These are phyloP conservation scores for Mesaphorura yosii DNA, from an alignment of 1,140 invertebrate genomes.

Conservation along the genomic window DNA sequence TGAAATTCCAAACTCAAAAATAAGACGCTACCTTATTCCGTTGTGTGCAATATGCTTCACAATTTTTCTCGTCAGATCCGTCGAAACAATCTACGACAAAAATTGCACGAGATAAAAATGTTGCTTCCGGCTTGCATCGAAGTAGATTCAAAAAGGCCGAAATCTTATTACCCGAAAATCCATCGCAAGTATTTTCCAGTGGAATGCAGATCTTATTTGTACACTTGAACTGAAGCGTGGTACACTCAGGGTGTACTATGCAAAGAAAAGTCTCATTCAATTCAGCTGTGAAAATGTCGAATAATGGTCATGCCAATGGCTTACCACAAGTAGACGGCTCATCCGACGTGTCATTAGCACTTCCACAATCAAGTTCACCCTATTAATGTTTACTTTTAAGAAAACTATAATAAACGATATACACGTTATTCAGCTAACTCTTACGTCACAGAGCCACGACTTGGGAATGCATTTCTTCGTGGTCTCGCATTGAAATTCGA, in stretches of 20 bases:
- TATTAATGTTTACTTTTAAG: background rate
- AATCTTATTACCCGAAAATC: too few relatives aligned
- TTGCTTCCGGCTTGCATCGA: too few relatives aligned
- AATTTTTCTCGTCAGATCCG: conserved; percentile 36
- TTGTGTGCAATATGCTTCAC: conserved; percentile 18
- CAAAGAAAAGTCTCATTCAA: background rate
- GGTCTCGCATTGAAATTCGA: conserved; percentile 36
- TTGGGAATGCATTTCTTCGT: conserved; percentile 36
- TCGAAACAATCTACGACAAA: conserved; percentile 42
- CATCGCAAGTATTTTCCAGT: conserved; percentile 44
- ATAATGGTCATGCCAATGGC: background rate
- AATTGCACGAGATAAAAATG: too few relatives aligned
- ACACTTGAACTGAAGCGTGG: conserved; percentile 36
- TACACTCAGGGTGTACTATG: conserved; percentile 34
- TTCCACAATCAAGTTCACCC: conserved; percentile 33
- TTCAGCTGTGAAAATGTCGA: background rate
- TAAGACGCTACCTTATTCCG: conserved; percentile 7
- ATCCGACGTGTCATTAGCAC: conserved; percentile 32
- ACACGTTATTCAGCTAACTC: too few relatives aligned
- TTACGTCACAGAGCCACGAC: conserved; percentile 35
- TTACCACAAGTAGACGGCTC: conserved; percentile 33
- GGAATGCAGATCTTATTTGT: conserved; percentile 37
- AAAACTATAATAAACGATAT: background rate
- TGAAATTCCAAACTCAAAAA: background rate
- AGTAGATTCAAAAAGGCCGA: too few relatives aligned